A percentile compares a stretch with the other conserved stretches of the same genome.
These are phyloP conservation scores for Carettochelys insculpta DNA, from an alignment of 2,113 vertebrate genomes.

Conservation along the genomic window DNA sequence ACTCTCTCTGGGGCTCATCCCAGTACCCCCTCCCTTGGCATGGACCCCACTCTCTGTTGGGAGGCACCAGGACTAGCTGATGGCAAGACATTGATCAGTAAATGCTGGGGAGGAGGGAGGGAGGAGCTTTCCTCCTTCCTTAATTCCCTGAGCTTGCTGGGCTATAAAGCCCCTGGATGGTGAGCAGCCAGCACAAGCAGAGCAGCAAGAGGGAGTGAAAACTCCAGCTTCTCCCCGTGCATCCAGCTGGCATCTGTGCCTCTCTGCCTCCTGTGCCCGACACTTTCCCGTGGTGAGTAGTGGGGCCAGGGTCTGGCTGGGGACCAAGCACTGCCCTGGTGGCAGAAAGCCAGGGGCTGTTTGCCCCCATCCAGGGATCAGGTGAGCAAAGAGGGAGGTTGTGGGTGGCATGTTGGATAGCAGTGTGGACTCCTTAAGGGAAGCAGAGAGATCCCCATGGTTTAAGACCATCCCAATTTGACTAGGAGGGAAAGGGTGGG, in stretches of 20 bases:
- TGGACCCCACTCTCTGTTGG: background rate
- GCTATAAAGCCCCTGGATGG: conserved; percentile 36
- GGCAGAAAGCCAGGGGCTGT: background rate
- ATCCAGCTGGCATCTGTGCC: background rate
- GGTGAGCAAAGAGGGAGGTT: background rate
- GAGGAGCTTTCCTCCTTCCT: conserved; percentile 24
- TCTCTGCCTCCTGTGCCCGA: background rate
- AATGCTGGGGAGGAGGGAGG: background rate
- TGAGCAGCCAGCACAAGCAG: background rate
- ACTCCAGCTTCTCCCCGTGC: background rate
- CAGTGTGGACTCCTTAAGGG: background rate
- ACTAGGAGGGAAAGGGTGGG: background rate
- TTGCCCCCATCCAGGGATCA: background rate
- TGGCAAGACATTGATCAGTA: background rate
- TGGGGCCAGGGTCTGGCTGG: background rate
- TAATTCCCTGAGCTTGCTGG: background rate
- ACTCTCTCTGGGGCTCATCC: background rate
- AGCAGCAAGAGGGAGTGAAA: background rate
- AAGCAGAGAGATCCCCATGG: background rate
- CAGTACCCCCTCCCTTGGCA: background rate
- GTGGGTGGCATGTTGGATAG: too few species aligned
- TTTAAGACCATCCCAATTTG: background rate
- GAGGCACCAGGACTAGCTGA: background rate
- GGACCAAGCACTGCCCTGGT: background rate
- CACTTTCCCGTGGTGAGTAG: conserved; percentile 26